phyloP scores from a whole-genome alignment of 2,797 vertebrate genomes.

The Cynopterus sphinx region DNA sequence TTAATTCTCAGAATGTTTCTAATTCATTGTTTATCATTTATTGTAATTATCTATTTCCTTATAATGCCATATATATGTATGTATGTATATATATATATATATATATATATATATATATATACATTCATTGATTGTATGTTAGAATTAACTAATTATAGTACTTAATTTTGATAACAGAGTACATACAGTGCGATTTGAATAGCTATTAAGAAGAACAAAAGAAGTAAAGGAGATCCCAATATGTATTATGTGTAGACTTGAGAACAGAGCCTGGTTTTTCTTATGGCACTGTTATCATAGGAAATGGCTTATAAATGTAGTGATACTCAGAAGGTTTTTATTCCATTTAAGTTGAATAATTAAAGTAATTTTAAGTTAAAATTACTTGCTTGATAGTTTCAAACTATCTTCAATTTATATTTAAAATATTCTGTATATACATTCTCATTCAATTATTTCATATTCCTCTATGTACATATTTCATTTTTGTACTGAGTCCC shows the following conservation, averaged over 20 bases:
- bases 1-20: neutral
- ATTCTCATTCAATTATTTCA: neutral
- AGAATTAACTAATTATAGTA: neutral
- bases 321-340: neutral
- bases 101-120: no score
- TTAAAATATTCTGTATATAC: neutral
- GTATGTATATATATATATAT: no score
- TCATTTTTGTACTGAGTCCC: neutral
- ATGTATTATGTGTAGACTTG: neutral
- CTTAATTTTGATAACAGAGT: neutral
- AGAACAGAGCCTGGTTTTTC: neutral
- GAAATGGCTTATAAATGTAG: neutral
- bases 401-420: conserved; percentile 15
- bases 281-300: neutral
- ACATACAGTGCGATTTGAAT: neutral
- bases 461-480: neutral
- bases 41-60: neutral
- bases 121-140: neutral
- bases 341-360: neutral
- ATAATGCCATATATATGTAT: no score
- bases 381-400: neutral
- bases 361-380: neutral
- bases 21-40: neutral
- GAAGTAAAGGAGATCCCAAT: neutral
- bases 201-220: neutral